These are phyloP conservation scores for Marmota flaviventris DNA, from an alignment of 2,113 vertebrate species.

Conservation along the genomic window DNA sequence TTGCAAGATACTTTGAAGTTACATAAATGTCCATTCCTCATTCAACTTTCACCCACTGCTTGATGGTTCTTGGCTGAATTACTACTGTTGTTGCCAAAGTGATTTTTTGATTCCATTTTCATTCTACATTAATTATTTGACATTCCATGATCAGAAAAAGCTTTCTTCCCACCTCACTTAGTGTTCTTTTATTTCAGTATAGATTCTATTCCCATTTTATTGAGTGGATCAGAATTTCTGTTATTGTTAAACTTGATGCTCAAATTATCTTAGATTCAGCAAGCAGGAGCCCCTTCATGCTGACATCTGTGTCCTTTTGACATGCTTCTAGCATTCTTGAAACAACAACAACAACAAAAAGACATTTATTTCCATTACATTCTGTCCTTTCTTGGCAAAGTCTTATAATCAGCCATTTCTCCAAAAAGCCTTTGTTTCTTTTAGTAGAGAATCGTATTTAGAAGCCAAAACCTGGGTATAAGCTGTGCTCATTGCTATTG, in stretches of 20 bases:
- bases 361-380: not conserved
- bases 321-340: not conserved
- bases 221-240: not conserved
- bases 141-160: not conserved
- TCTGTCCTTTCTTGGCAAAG: not conserved
- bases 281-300: not conserved
- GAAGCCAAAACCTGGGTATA: not conserved
- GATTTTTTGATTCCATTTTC: constrained; percentile 21
- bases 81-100: not conserved
- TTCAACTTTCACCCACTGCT: not conserved
- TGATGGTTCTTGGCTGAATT: not conserved
- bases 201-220: not conserved
- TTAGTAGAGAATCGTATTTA: not conserved
- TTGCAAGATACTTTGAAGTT: not conserved
- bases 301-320: constrained; percentile 6
- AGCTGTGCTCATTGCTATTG: not conserved
- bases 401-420: not conserved
- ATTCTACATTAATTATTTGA: constrained; percentile 1
- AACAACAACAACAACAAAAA: not conserved
- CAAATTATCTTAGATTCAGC: not conserved
- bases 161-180: not conserved
- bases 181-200: constrained; percentile 25
- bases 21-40: not conserved
- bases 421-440: not conserved
- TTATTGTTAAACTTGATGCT: not conserved